phyloP scores from a whole-genome alignment of 92 coral and sea anemone genomes.

The Porites divaricata region DNA sequence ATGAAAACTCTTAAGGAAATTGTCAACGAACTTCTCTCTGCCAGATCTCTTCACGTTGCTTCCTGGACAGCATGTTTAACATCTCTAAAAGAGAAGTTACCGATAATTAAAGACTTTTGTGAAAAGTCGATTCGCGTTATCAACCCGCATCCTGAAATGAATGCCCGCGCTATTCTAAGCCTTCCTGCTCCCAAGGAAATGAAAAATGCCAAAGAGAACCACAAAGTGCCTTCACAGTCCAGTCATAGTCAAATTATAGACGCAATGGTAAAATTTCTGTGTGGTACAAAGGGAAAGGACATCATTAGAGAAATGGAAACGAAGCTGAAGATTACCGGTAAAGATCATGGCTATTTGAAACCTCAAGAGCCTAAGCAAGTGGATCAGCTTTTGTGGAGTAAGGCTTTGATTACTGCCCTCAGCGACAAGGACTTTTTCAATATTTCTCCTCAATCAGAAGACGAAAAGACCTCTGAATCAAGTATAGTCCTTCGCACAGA shows the following conservation, averaged over 20 bases:
- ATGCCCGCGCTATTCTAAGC: neutral
- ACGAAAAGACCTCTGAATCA: too few species aligned
- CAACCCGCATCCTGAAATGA: constrained; percentile 57
- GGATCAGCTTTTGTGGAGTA: constrained; percentile 37
- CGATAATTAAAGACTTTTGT: constrained; percentile 11
- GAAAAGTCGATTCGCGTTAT: constrained; percentile 25
- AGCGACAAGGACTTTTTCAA: constrained; percentile 13
- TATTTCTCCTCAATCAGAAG: too few species aligned
- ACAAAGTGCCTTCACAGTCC: neutral
- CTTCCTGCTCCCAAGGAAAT: constrained; percentile 4
- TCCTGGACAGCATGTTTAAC: neutral
- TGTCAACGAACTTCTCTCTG: neutral
- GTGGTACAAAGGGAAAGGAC: neutral
- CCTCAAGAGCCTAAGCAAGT: neutral
- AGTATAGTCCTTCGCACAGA: neutral
- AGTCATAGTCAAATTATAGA: neutral
- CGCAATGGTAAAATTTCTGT: neutral
- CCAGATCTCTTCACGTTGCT: neutral
- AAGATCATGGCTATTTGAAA: neutral
- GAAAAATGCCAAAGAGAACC: neutral
- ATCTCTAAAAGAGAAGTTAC: neutral
- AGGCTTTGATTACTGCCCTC: constrained; percentile 34
- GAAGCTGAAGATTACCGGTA: constrained; percentile 8
- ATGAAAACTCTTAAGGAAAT: neutral
- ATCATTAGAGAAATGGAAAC: constrained; percentile 31